Evolutionary conservation across 2,888 invertebrate genomes (phyloP), one percentile per base, ranked within the genome.

Genomic region (Fragum sueziense): DNA sequence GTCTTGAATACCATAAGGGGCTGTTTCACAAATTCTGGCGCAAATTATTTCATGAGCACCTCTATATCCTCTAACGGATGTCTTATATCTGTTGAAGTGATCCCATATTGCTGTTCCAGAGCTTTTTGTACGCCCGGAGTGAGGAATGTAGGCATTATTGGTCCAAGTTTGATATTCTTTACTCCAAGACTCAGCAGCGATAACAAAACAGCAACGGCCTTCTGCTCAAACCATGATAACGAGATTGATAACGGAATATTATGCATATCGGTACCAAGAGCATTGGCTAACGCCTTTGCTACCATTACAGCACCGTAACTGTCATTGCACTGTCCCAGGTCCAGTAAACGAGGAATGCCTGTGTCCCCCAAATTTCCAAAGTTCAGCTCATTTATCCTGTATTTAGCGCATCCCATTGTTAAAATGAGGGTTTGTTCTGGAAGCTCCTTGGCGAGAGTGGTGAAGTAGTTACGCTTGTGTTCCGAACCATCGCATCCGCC

Each of bases 361-460:
- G 89, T 86, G 51, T 79, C 69, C 25, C 87, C 88, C 7, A 89
- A 84, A 9, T 68, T 82, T 22, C 89, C 89, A 75, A 85, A 83
- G 51, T 88, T 84, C 11, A 79, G 70, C 20, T 76, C 68, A 61
- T 87, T 88, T 68, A 88, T 76, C 73, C 89, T 82, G 77, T 84
- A 89, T 79, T 89, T 89, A 70, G 89, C 89, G 76, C 89, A 89
- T 33, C 89, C 89, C 81, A 89, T 80, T 11, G 89, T 89, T n/a
- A 89, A 78, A 61, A 89, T 86, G 37, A 89, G 82, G 6, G 89
- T 88, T 33, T 89, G 85, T 20, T 71, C 52, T 6, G 89, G 87
- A n/a, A 87, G 68, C 6, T 80, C 75, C 14, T 85, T 82, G 3
- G 87, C 88, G 0, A 89, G 78, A 14, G 79, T 83, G 3, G 88